Percentiles rank a stretch among this genome's conserved stretches.
These are phyloP conservation scores for Chascanopsetta lugubris DNA, from an alignment of 2,113 vertebrate species.

Conservation along the genomic window DNA sequence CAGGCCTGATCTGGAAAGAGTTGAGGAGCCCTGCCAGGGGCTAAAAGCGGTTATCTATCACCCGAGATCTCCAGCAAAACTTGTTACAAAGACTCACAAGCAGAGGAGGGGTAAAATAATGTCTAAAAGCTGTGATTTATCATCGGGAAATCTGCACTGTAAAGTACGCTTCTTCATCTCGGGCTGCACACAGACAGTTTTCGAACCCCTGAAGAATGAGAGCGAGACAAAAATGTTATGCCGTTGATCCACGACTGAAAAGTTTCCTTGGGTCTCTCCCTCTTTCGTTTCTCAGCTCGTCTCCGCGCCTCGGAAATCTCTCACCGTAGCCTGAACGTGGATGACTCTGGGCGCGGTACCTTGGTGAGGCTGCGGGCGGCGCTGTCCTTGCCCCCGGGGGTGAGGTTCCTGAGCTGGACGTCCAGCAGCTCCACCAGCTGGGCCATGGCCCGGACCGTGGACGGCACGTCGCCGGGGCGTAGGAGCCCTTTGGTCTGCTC, in stretches of 20 bases:
- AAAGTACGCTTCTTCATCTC: conserved; percentile 40
- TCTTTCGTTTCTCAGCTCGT: background rate
- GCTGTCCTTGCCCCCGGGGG: conserved; percentile 96
- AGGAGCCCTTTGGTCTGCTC: conserved; percentile 92
- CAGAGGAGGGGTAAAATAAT: conserved; percentile 34
- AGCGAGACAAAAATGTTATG: conserved; percentile 24
- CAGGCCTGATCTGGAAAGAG: conserved; percentile 35
- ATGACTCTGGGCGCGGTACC: conserved; percentile 72
- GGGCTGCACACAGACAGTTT: conserved; percentile 29
- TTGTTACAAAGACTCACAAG: conserved; percentile 26
- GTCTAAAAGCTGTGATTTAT: conserved; percentile 51
- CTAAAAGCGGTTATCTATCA: conserved; percentile 64
- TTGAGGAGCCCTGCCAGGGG: conserved; percentile 44
- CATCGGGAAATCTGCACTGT: conserved; percentile 31
- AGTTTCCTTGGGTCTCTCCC: background rate
- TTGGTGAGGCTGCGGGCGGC: conserved; percentile 96
- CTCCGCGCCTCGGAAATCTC: too few relatives aligned
- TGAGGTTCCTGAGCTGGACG: conserved; percentile 94
- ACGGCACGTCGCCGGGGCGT: conserved; percentile 93
- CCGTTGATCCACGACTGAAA: too few relatives aligned
- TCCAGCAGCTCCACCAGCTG: conserved; percentile 95
- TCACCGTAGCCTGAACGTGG: background rate
- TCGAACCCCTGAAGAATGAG: conserved; percentile 30
- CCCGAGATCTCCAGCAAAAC: conserved; percentile 29
- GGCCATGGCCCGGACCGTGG: conserved; percentile 94